These are phyloP conservation scores for Brachionus manjavacas DNA, from an alignment of 1,140 invertebrate species.

Conservation along the genomic window DNA sequence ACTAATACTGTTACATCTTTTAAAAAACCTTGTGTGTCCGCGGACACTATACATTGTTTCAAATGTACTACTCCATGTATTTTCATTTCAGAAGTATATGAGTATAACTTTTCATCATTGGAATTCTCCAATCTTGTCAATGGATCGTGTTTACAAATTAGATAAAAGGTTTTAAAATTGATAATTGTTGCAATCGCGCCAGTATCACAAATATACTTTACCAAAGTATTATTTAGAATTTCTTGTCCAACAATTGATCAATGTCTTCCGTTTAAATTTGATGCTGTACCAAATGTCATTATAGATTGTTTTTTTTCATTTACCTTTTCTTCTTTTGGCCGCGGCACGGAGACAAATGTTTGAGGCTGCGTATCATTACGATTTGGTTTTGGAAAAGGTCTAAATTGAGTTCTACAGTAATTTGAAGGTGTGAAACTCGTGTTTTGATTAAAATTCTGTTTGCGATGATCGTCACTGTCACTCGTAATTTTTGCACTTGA, in stretches of 20 bases:
- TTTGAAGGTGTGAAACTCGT: too few relatives aligned
- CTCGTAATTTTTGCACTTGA: too few relatives aligned
- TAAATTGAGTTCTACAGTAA: too few relatives aligned
- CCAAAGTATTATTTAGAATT: not conserved
- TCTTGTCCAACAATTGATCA: not conserved
- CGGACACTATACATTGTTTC: not conserved
- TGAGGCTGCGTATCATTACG: too few relatives aligned
- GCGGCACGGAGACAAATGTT: not conserved
- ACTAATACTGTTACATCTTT: not conserved
- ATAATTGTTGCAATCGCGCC: not conserved
- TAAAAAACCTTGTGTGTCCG: not conserved
- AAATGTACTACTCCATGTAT: not conserved
- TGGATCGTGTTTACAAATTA: not conserved
- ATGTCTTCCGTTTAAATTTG: not conserved
- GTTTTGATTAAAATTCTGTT: too few relatives aligned
- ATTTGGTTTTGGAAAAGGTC: too few relatives aligned
- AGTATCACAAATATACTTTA: conserved; percentile 1
- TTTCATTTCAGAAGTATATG: not conserved
- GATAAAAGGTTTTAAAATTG: not conserved
- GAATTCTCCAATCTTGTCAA: not conserved
- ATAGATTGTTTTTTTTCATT: not conserved
- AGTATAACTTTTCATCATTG: not conserved
- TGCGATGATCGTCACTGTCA: too few relatives aligned
- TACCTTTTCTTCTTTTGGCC: not conserved
- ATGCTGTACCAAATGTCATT: not conserved